Percentiles rank a stretch among this genome's conserved stretches.
Evolutionary conservation across 1,140 invertebrate species (phyloP).

Genomic region (Papilio polyxenes): DNA sequence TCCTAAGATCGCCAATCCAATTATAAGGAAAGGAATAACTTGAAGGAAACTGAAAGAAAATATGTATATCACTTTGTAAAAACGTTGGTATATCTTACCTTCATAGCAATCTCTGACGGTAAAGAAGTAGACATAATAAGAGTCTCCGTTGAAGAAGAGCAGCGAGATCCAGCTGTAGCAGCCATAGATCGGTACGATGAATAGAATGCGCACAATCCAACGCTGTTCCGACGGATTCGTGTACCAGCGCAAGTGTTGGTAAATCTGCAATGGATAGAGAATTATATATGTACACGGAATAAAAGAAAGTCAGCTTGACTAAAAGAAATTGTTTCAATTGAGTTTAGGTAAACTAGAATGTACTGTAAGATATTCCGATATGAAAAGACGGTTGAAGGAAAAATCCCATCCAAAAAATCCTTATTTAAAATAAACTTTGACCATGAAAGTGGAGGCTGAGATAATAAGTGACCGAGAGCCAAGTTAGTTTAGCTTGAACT

Average conservation of each 20-base stretch:
- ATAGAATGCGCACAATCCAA: conserved; percentile 99
- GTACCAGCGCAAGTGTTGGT: conserved; percentile 96
- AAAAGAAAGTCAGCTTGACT: not conserved
- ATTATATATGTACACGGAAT: not conserved
- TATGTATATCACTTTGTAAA: no score
- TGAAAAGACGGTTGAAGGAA: not conserved
- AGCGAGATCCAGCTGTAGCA: conserved; percentile 99
- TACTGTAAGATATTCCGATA: not conserved
- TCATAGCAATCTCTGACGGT: conserved; percentile 99
- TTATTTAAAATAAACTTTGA: not conserved
- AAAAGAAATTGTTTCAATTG: not conserved
- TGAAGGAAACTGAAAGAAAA: no score
- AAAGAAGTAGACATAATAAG: conserved; percentile 99
- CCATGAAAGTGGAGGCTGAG: conserved; percentile 1
- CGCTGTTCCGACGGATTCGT: conserved; percentile 98
- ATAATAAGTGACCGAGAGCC: not conserved
- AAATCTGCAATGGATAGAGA: conserved; percentile 88
- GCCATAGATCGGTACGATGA: conserved; percentile 99
- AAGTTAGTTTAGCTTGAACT: not conserved
- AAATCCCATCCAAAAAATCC: not conserved
- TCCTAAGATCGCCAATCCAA: no score
- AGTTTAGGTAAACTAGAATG: no score
- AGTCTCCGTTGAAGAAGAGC: conserved; percentile 98
- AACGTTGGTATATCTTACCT: conserved; percentile 82
- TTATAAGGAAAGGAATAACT: no score